A percentile compares a stretch with the other conserved stretches of the same genome.
phyloP scores from a whole-genome alignment of 2,888 invertebrate species.

The Stenichneumon culpator region DNA sequence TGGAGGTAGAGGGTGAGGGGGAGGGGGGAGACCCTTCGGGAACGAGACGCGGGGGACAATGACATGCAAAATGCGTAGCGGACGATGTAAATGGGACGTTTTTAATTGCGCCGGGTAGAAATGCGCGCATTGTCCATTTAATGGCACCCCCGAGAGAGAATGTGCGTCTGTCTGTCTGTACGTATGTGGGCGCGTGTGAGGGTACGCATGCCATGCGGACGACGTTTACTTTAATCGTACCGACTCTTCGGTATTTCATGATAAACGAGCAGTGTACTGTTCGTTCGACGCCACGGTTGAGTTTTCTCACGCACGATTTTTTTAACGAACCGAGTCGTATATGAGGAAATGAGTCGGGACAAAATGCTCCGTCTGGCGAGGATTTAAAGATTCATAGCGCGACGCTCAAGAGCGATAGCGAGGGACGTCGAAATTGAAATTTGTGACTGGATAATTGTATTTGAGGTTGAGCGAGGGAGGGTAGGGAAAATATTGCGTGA shows the following conservation, averaged over 20 bases:
- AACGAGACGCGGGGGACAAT: conserved; percentile 71
- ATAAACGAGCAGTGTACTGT: conserved; percentile 57
- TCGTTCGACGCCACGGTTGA: conserved; percentile 38
- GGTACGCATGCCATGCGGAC: conserved; percentile 23
- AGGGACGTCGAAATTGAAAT: conserved; percentile 31
- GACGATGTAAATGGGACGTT: conserved; percentile 78
- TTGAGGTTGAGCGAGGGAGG: conserved; percentile 14
- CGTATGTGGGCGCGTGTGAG: background rate
- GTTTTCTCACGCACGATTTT: conserved; percentile 55
- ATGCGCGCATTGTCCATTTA: conserved; percentile 78
- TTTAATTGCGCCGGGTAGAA: conserved; percentile 80
- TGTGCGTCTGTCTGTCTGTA: too few species aligned
- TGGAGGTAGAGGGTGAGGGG: conserved; percentile 50
- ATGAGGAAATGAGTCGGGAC: conserved; percentile 19
- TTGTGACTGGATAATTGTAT: conserved; percentile 63
- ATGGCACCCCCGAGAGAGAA: conserved; percentile 72
- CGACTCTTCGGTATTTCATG: conserved; percentile 72
- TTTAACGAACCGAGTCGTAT: too few species aligned
- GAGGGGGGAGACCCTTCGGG: conserved; percentile 49
- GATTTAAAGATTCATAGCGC: conserved; percentile 58
- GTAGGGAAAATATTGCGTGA: conserved; percentile 56
- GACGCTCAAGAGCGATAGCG: background rate
- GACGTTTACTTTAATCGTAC: conserved; percentile 76
- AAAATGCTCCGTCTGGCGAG: background rate
- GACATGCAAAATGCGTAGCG: conserved; percentile 81